Evolutionary conservation across 1,140 invertebrate species (phyloP), one percentile per base, ranked within the genome.

Genomic region (Papilio xuthus): DNA sequence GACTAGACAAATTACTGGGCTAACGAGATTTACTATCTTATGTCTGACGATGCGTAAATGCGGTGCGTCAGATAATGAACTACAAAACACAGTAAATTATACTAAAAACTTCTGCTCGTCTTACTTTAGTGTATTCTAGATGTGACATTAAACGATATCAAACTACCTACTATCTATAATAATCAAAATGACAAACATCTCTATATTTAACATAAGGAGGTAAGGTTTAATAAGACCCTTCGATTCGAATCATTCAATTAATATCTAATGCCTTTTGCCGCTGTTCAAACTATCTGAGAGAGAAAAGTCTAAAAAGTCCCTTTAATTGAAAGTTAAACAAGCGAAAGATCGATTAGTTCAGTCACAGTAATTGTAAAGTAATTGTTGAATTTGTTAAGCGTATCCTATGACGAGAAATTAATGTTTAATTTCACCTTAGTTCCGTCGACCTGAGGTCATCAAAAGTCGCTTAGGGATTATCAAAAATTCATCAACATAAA

Each of bases 401-500:
- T 67, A 6, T 67, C 12, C 60, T 67, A 28, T 67, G 60, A 67
- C 60, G 60, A 67, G 60, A 67, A 1, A 67, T 67, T 67, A 67
- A 67, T 67, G 60, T 67, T 67, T 67, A 67, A 67, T 28, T 67
- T 67, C 26, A 75, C 70, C 60, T 32, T 78, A 41, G 77, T 77
- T 81, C 69, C 77, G 80, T 60, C 75, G 76, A 84, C 69, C 73
- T 81, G 72, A 79, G 77, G 82, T 85, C 88, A 90, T 92, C 89
- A 92, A 89, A 91, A 89, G 90, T 86, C 89, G 89, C 87, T 92
- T 91, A 90, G 82, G 83, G 82, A 81, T 85, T 87, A 88, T 85
- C 84, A 81, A 84, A 86, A 79, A 84, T 86, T 83, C 86, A 84
- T 86, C 83, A 88, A 79, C 77, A 74, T 71, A 80, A 81, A 67